Evolutionary conservation across 2,113 vertebrate genomes (phyloP).

Genomic region (Erythrocercus mccallii): DNA sequence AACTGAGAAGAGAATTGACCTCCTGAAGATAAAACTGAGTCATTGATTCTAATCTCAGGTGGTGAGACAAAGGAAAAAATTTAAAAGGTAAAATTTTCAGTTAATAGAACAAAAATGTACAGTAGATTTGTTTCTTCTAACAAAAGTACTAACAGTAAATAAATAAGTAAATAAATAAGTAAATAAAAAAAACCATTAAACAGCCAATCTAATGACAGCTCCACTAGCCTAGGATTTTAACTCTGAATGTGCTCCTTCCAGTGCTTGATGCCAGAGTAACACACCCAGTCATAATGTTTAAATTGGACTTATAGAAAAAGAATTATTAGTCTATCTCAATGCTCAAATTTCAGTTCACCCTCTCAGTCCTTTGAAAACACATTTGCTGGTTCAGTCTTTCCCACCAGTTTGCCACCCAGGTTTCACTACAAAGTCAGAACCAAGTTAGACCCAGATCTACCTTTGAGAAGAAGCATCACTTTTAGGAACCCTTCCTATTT

Average conservation of each 20-base stretch:
- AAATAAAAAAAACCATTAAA: no score
- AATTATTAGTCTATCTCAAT: not conserved
- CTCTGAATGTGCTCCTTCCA: not conserved
- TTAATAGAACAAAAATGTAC: not conserved
- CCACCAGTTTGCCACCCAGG: not conserved
- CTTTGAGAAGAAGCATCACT: not conserved
- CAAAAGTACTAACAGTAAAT: not conserved
- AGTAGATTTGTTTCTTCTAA: not conserved
- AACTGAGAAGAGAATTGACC: not conserved
- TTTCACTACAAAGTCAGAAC: not conserved
- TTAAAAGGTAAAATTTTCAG: not conserved
- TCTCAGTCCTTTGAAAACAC: not conserved
- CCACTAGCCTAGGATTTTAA: not conserved
- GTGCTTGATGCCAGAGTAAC: fast-evolving
- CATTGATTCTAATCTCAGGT: not conserved
- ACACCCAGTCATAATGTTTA: not conserved
- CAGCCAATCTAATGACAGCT: not conserved
- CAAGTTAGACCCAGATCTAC: not conserved
- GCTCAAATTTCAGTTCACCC: not conserved
- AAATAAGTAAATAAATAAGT: not conserved
- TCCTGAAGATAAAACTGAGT: not conserved
- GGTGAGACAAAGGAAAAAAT: not conserved
- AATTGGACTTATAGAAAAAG: not conserved
- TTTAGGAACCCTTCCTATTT: not conserved
- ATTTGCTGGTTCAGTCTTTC: not conserved